These are phyloP conservation scores for Austrofundulus limnaeus DNA, from an alignment of 2,113 vertebrate genomes.

Conservation along the genomic window DNA sequence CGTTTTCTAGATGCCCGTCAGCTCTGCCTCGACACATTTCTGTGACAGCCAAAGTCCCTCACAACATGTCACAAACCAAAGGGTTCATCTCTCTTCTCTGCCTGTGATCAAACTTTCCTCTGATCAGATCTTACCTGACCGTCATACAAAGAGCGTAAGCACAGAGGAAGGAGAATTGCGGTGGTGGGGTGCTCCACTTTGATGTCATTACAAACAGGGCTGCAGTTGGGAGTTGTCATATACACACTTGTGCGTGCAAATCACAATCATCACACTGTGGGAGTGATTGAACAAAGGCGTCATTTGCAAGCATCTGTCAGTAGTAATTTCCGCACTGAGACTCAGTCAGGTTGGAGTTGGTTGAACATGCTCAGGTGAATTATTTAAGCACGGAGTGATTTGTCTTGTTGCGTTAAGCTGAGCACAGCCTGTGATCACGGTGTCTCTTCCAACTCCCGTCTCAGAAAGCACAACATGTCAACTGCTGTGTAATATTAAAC, in stretches of 20 bases:
- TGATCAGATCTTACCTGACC: conserved; percentile 79
- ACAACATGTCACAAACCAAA: conserved; percentile 73
- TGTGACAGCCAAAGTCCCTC: conserved; percentile 67
- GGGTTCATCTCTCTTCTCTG: conserved; percentile 55
- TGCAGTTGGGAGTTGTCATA: conserved; percentile 68
- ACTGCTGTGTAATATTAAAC: conserved; percentile 66
- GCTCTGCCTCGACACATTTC: conserved; percentile 58
- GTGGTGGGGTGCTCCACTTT: conserved; percentile 54
- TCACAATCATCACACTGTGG: conserved; percentile 43
- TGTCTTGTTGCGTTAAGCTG: conserved; percentile 71
- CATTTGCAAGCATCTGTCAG: conserved; percentile 65
- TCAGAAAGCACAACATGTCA: conserved; percentile 60
- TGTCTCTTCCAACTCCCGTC: conserved; percentile 55
- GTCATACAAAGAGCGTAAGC: conserved; percentile 64
- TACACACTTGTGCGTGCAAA: conserved; percentile 50
- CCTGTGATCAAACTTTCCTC: conserved; percentile 77
- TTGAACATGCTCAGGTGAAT: conserved; percentile 64
- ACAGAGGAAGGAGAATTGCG: conserved; percentile 30
- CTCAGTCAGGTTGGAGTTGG: conserved; percentile 40
- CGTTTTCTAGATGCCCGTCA: conserved; percentile 65
- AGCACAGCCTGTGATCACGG: conserved; percentile 67
- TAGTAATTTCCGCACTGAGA: conserved; percentile 46
- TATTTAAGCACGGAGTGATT: conserved; percentile 68
- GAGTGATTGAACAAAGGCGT: conserved; percentile 67
- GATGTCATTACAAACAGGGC: conserved; percentile 80